Percentiles rank a stretch among this genome's conserved stretches.
Evolutionary conservation across 2,113 vertebrate species (phyloP).

Genomic region (Thunnus thynnus): DNA sequence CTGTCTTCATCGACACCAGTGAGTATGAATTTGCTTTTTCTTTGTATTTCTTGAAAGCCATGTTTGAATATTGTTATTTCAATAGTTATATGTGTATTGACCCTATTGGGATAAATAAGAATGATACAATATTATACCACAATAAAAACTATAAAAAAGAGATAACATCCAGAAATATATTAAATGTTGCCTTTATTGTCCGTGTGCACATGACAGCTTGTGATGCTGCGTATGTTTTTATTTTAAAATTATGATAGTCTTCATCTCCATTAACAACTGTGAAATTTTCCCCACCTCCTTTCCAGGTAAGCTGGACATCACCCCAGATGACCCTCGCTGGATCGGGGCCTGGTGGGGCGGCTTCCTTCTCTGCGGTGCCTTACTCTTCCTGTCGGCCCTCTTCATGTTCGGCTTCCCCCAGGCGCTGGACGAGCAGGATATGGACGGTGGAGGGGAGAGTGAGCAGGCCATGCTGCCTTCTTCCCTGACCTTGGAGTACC

Average conservation of each 20-base stretch:
- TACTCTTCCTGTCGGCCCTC: conserved; percentile 81
- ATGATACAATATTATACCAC: not conserved
- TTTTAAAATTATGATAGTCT: no score
- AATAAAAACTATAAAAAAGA: not conserved
- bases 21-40: conserved; percentile 48
- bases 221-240: no score
- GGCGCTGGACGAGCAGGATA: conserved; percentile 71
- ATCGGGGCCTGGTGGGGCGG: conserved; percentile 85
- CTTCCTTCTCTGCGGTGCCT: conserved; percentile 84
- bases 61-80: not conserved
- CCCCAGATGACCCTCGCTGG: conserved; percentile 85
- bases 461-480: conserved; percentile 83
- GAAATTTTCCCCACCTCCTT: not conserved
- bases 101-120: not conserved
- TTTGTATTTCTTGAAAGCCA: not conserved
- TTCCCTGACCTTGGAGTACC: conserved; percentile 71
- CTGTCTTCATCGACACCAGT: conserved; percentile 86
- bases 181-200: no score
- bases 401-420: conserved; percentile 83
- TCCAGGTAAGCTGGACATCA: conserved; percentile 82
- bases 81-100: not conserved
- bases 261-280: not conserved
- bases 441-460: conserved; percentile 76
- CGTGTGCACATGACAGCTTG: no score
- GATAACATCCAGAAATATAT: not conserved